A percentile compares a stretch with the other conserved stretches of the same genome.
Conservation (phyloP, 2,797 vertebrate species). For the Pseudochirops corinnae region DNA sequence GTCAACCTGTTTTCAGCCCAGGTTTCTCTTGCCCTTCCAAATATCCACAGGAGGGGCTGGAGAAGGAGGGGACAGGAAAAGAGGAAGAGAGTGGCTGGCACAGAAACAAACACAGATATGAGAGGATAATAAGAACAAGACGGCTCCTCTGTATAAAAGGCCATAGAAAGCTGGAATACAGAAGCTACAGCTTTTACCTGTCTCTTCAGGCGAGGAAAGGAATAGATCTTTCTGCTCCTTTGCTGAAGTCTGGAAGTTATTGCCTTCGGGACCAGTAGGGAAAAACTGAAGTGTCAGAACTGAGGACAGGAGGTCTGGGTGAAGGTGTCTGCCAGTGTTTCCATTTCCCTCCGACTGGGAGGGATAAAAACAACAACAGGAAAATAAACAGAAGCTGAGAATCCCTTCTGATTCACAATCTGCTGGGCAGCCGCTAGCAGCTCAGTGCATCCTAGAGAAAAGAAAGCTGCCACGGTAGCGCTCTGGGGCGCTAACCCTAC, state of each 20-base stretch:
- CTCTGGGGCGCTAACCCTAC: neutral
- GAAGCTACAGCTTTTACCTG: neutral
- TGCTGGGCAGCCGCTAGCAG: neutral
- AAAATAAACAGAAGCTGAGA: slow-evolving; percentile 14
- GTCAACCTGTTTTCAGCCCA: neutral
- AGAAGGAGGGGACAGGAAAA: neutral
- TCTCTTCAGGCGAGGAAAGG: neutral
- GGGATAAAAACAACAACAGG: neutral
- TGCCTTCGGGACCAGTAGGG: neutral
- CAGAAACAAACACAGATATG: neutral
- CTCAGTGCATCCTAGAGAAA: neutral
- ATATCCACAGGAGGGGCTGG: neutral
- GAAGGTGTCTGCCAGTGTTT: slow-evolving; percentile 9
- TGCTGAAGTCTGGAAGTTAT: slow-evolving; percentile 16
- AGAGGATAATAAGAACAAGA: neutral
- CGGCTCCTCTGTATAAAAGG: neutral
- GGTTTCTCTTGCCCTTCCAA: neutral
- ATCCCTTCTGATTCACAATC: neutral
- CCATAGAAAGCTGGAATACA: neutral
- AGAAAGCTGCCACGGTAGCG: neutral
- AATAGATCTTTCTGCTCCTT: slow-evolving; percentile 5
- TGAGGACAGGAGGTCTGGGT: neutral
- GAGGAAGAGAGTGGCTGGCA: neutral
- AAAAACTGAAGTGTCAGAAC: neutral
- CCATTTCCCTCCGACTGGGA: slow-evolving; percentile 1